A percentile compares a stretch with the other conserved stretches of the same genome.
Evolutionary conservation across 2,888 invertebrate species (phyloP).

Genomic region (Acronicta aceris): DNA sequence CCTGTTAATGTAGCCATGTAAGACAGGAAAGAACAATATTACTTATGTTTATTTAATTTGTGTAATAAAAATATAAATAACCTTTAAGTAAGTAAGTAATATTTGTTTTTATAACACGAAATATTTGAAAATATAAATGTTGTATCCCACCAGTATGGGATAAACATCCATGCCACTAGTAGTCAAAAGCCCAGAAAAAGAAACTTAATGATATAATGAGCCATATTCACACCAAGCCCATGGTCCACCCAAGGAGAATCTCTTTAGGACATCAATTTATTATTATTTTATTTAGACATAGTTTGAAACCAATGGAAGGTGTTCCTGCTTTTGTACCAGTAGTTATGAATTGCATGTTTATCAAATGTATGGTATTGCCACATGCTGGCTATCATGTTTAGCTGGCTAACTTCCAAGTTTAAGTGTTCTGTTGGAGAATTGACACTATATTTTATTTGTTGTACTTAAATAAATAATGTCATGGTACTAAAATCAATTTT

Average conservation of each 20-base stretch:
- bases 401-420: slow-evolving; percentile 74
- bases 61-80: too few species aligned
- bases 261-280: background rate
- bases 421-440: slow-evolving; percentile 64
- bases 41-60: too few species aligned
- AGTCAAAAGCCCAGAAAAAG: background rate
- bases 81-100: too few species aligned
- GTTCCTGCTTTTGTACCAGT: slow-evolving; percentile 3
- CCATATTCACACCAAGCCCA: background rate
- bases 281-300: too few species aligned
- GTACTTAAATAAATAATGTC: slow-evolving; percentile 33
- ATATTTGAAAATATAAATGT: too few species aligned
- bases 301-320: too few species aligned
- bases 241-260: background rate
- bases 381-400: slow-evolving; percentile 60
- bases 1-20: too few species aligned
- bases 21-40: too few species aligned
- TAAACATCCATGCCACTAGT: background rate
- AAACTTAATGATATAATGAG: too few species aligned
- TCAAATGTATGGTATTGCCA: slow-evolving; percentile 55
- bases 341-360: slow-evolving; percentile 52
- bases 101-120: too few species aligned
- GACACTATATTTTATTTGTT: slow-evolving; percentile 62
- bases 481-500: too few species aligned
- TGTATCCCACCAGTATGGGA: too few species aligned